Percentiles rank a stretch among this genome's conserved stretches.
Evolutionary conservation across 2,113 vertebrate species (phyloP).

Genomic region (Cacatua alba): DNA sequence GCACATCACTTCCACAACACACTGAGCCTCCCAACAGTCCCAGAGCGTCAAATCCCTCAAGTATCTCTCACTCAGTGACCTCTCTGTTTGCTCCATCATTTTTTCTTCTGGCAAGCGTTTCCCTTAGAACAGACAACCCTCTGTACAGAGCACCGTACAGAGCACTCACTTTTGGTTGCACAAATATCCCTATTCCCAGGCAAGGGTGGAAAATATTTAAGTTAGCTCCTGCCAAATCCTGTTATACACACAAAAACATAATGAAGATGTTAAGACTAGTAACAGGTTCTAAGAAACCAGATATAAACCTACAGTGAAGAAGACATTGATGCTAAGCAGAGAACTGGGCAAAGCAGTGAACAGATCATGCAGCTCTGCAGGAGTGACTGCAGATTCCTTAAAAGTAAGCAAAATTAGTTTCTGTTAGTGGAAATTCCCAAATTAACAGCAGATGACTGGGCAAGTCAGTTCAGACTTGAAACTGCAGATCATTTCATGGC

Average conservation of each 20-base stretch:
- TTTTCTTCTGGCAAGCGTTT: background rate
- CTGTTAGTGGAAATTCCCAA: background rate
- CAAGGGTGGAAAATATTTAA: background rate
- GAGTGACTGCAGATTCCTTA: background rate
- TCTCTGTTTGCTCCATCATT: background rate
- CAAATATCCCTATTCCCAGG: background rate
- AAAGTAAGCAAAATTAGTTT: background rate
- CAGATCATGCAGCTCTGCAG: background rate
- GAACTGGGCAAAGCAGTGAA: background rate
- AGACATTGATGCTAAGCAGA: background rate
- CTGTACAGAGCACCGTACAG: background rate
- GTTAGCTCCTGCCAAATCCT: background rate
- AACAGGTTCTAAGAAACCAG: background rate
- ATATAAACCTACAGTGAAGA: background rate
- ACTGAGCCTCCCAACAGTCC: background rate
- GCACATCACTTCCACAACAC: constrained; percentile 18
- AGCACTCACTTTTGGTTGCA: background rate
- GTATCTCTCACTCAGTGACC: background rate
- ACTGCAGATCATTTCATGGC: background rate
- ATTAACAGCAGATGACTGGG: background rate
- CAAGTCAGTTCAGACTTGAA: background rate
- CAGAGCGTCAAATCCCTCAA: background rate
- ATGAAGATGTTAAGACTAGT: background rate
- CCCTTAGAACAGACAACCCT: background rate
- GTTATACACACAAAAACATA: background rate